Evolutionary conservation across 2,113 vertebrate genomes (phyloP).

Genomic region (Etheostoma cragini): DNA sequence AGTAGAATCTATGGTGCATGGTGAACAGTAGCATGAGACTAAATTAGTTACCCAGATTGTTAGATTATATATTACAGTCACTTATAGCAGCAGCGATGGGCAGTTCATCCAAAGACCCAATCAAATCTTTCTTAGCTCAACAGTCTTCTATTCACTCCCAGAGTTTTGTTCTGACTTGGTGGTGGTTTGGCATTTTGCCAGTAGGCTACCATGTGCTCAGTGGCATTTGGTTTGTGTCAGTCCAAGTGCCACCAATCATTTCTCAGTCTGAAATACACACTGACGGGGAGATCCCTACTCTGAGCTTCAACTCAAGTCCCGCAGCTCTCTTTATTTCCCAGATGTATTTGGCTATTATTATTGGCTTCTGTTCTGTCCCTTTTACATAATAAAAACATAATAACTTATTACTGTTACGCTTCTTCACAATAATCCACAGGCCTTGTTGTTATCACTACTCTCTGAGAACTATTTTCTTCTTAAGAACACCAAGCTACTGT

Average conservation of each 20-base stretch:
- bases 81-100: not conserved
- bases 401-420: not conserved
- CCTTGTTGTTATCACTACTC: not conserved
- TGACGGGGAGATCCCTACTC: not conserved
- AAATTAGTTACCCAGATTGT: slow-evolving; percentile 2
- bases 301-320: too few relatives aligned
- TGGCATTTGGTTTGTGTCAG: slow-evolving; percentile 19
- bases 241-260: not conserved
- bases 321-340: slow-evolving; percentile 50
- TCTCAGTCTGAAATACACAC: not conserved
- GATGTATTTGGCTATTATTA: slow-evolving; percentile 15
- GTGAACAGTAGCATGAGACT: not conserved
- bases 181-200: not conserved
- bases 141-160: not conserved
- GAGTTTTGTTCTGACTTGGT: not conserved
- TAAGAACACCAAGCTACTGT: not conserved
- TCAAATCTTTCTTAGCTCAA: not conserved
- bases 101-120: not conserved
- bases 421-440: slow-evolving; percentile 10
- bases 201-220: not conserved
- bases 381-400: slow-evolving; percentile 25
- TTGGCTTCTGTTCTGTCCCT: not conserved
- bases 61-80: not conserved
- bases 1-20: not conserved
- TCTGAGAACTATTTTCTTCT: not conserved